These are phyloP conservation scores for Dipodomys stephensi DNA, from an alignment of 2,113 vertebrate genomes.

Conservation along the genomic window DNA sequence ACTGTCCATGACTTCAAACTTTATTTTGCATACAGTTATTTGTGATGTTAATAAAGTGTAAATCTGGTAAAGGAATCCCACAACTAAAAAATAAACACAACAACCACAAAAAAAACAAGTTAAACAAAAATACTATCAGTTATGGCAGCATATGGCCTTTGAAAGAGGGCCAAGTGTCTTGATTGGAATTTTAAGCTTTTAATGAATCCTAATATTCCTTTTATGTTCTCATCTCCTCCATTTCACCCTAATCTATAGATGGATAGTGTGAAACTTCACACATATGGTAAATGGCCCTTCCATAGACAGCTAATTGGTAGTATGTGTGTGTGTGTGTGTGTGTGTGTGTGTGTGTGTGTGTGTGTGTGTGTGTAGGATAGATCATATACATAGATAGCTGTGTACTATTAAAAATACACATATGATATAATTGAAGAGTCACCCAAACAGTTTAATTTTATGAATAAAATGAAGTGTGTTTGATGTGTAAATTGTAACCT, in stretches of 20 bases:
- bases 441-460: not conserved
- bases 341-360: no score
- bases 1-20: not conserved
- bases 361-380: not conserved
- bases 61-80: not conserved
- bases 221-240: not conserved
- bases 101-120: not conserved
- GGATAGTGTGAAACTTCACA: not conserved
- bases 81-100: not conserved
- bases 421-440: not conserved
- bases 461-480: not conserved
- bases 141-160: not conserved
- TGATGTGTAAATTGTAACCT: not conserved
- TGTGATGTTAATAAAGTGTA: not conserved
- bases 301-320: no score
- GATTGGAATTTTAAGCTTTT: not conserved
- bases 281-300: no score
- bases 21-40: not conserved
- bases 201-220: not conserved
- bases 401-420: no score
- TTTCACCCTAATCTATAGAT: not conserved
- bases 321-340: not conserved
- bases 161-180: not conserved
- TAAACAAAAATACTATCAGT: no score
- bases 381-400: not conserved